Evolutionary conservation across 2,797 vertebrate genomes (phyloP).

Genomic region (Etheostoma nigrum): DNA sequence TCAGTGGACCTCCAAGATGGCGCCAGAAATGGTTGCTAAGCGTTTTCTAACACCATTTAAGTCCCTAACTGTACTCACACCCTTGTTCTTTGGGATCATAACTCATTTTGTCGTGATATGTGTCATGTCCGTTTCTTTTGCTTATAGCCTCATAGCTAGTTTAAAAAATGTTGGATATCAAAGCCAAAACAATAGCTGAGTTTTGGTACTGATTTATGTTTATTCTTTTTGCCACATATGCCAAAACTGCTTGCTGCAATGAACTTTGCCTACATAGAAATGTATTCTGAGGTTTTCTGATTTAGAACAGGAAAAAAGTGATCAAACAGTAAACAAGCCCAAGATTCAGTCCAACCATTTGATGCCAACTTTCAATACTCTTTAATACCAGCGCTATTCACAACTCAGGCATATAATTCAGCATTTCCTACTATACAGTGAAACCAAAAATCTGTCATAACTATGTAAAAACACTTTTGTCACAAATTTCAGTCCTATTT

Average conservation of each 20-base stretch:
- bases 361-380: neutral
- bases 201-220: neutral
- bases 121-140: neutral
- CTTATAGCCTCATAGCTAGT: neutral
- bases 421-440: neutral
- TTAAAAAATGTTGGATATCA: neutral
- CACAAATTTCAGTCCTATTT: neutral
- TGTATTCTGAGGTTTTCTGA: neutral
- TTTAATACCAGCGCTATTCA: too few relatives aligned
- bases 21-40: neutral
- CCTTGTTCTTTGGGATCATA: neutral
- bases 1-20: neutral
- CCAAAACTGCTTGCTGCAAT: neutral
- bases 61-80: constrained; percentile 11
- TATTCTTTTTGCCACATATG: neutral
- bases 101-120: neutral
- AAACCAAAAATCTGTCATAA: neutral
- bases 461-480: too few relatives aligned
- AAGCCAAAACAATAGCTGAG: neutral
- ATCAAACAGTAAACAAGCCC: neutral
- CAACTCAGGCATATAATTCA: neutral
- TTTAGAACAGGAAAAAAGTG: neutral
- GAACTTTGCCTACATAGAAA: neutral
- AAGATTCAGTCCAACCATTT: neutral
- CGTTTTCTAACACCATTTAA: neutral